These are phyloP conservation scores for Axinella damicornis DNA, from an alignment of 37 sponge, comb jelly and placozoan genomes.

Conservation along the genomic window DNA sequence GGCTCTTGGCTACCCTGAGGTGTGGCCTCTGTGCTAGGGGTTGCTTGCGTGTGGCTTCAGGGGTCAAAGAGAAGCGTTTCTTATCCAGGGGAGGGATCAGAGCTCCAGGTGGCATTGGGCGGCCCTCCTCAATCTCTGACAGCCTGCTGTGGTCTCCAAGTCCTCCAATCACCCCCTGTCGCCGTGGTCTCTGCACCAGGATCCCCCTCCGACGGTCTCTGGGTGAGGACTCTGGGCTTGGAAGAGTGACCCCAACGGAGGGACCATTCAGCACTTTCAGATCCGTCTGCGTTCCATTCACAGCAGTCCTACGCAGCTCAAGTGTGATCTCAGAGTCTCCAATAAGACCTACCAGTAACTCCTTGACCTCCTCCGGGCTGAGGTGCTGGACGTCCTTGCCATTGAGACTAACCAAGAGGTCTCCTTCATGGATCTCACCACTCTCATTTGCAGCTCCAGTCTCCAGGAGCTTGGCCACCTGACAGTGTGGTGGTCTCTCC, in stretches of 20 bases:
- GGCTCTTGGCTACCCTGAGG: slow-evolving; percentile 2
- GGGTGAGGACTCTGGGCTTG: background rate
- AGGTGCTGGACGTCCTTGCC: slow-evolving; percentile 38
- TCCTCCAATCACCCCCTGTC: too few relatives aligned
- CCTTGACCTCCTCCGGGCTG: slow-evolving; percentile 40
- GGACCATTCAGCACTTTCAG: background rate
- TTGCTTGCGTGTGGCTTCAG: slow-evolving; percentile 8
- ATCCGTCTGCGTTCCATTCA: background rate
- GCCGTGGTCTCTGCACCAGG: too few relatives aligned
- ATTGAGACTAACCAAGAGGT: slow-evolving; percentile 29
- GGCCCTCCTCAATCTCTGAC: background rate
- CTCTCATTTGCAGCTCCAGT: slow-evolving; percentile 32
- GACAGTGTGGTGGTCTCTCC: slow-evolving; percentile 47
- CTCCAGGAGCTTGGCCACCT: slow-evolving; percentile 28
- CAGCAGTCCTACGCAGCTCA: slow-evolving; percentile 12
- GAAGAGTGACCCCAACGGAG: too few relatives aligned
- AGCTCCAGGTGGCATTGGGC: background rate
- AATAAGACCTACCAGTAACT: slow-evolving; percentile 9
- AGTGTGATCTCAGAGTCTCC: background rate
- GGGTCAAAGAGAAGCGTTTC: slow-evolving; percentile 43
- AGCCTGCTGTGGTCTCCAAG: background rate
- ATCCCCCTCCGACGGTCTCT: background rate
- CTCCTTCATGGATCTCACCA: slow-evolving; percentile 38
- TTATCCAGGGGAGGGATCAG: too few relatives aligned
- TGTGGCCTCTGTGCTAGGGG: background rate